phyloP scores from a whole-genome alignment of 2,888 invertebrate genomes.

The Orthosia incerta region DNA sequence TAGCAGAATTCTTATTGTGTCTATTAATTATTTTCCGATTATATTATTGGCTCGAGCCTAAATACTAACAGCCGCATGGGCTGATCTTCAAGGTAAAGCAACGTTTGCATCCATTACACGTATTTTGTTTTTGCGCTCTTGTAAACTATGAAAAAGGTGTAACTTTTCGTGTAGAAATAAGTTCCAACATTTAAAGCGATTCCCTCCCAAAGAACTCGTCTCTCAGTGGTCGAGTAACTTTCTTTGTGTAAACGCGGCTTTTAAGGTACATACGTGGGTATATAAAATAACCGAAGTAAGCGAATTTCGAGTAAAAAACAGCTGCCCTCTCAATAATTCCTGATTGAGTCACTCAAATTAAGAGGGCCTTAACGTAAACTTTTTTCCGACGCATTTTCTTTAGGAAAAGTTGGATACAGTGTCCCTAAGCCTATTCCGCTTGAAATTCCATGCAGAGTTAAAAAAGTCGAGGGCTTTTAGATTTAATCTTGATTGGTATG shows the following conservation, averaged over 20 bases:
- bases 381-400: conserved; percentile 55
- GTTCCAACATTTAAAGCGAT: no score
- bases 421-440: conserved; percentile 45
- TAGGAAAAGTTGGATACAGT: conserved; percentile 56
- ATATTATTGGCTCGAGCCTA: no score
- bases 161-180: no score
- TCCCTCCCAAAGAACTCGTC: not conserved
- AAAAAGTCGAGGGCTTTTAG: conserved; percentile 43
- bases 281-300: conserved; percentile 30
- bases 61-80: no score
- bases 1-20: no score
- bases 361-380: conserved; percentile 51
- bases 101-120: no score
- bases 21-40: no score
- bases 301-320: conserved; percentile 47
- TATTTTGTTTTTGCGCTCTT: no score
- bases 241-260: conserved; percentile 1
- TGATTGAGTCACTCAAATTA: conserved; percentile 64
- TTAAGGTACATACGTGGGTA: not conserved
- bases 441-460: conserved; percentile 57
- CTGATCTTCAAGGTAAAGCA: no score
- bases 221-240: conserved; percentile 4
- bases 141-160: no score
- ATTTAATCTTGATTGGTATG: conserved; percentile 52
- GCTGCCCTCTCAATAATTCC: conserved; percentile 58